Percentiles rank a stretch among this genome's conserved stretches.
Conservation (phyloP, 2,888 invertebrate genomes). For the Drosophila flavopinicola region DNA sequence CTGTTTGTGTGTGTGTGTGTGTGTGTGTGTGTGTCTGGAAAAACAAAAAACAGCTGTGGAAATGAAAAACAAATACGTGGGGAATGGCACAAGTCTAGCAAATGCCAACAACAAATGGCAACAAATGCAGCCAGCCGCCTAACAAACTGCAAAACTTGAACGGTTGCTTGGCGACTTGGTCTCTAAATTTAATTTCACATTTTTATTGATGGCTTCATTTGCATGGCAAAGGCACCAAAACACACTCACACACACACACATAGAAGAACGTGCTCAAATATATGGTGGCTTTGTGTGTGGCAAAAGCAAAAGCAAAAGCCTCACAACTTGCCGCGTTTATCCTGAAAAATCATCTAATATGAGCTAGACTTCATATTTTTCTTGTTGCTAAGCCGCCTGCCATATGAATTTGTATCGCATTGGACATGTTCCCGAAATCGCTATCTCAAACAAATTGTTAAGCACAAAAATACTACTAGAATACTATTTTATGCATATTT, state of each 20-base stretch:
- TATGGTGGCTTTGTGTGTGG: conserved; percentile 6
- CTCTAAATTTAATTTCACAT: conserved; percentile 53
- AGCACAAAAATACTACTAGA: not conserved
- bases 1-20: conserved; percentile 24
- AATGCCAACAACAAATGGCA: conserved; percentile 44
- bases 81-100: conserved; percentile 30
- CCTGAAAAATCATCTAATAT: conserved; percentile 79
- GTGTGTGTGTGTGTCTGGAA: conserved; percentile 9
- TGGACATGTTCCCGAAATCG: conserved; percentile 12
- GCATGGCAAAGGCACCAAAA: conserved; percentile 44
- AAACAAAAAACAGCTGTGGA: conserved; percentile 66
- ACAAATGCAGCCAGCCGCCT: conserved; percentile 53
- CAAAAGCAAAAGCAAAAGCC: conserved; percentile 51
- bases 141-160: conserved; percentile 48
- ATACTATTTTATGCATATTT: no score
- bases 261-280: conserved; percentile 33
- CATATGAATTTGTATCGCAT: conserved; percentile 56
- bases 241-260: conserved; percentile 4
- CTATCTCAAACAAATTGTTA: not conserved
- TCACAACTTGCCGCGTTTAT: conserved; percentile 68
- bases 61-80: conserved; percentile 62
- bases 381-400: conserved; percentile 72
- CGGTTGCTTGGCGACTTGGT: conserved; percentile 50
- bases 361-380: conserved; percentile 78
- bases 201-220: conserved; percentile 77